Evolutionary conservation across 2,113 vertebrate species (phyloP).

Genomic region (Nothocercus nigrocapillus): DNA sequence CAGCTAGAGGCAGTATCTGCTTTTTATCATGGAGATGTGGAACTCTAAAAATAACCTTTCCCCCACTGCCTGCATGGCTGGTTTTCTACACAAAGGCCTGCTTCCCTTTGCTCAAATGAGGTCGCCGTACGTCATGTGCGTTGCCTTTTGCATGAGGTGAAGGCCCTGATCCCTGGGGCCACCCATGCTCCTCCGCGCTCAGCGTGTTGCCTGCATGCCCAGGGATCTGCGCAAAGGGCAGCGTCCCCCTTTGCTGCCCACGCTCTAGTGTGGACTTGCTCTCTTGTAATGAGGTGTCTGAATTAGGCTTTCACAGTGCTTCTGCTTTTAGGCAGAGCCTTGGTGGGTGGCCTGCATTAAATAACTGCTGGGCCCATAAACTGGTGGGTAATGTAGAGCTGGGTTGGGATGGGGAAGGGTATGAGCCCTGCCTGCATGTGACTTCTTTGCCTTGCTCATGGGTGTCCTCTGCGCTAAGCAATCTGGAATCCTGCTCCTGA

Average conservation of each 20-base stretch:
- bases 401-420: neutral
- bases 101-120: neutral
- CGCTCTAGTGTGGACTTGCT: neutral
- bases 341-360: neutral
- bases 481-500: neutral
- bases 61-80: neutral
- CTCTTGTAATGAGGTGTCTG: neutral
- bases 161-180: neutral
- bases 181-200: neutral
- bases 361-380: neutral
- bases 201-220: no score
- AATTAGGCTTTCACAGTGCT: neutral
- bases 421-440: no score
- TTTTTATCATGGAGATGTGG: conserved; percentile 26
- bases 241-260: rapidly evolving
- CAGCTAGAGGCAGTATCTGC: conserved; percentile 1
- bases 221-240: rapidly evolving
- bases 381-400: neutral
- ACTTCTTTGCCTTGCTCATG: neutral
- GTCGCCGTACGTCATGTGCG: neutral
- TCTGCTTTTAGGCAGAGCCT: neutral
- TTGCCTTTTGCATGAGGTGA: neutral
- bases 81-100: neutral
- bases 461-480: neutral
- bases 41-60: conserved; percentile 38